These are phyloP conservation scores for Oasisia sp. DNA, from an alignment of 2,888 invertebrate genomes.

Conservation along the genomic window DNA sequence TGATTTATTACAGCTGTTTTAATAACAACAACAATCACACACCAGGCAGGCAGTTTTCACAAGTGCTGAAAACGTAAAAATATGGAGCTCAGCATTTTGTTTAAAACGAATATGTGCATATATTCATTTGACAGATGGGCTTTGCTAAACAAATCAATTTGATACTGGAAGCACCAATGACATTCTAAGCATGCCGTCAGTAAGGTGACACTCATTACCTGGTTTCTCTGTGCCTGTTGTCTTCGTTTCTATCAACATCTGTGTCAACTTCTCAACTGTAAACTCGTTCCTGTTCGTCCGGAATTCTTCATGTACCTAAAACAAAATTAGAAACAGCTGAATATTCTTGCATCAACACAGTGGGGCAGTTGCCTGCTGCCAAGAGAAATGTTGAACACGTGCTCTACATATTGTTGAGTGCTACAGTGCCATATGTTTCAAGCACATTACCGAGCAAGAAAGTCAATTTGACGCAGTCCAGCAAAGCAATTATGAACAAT, in stretches of 20 bases:
- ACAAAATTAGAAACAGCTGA: slow-evolving; percentile 22
- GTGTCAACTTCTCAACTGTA: slow-evolving; percentile 90
- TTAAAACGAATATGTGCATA: too few species aligned
- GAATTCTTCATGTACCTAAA: slow-evolving; percentile 89
- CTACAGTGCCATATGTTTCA: background rate
- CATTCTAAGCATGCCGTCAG: background rate
- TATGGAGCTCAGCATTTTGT: too few species aligned
- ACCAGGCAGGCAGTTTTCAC: too few species aligned
- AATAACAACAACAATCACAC: too few species aligned
- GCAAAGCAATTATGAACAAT: slow-evolving; percentile 18
- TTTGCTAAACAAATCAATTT: background rate
- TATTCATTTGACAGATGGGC: background rate
- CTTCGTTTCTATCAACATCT: slow-evolving; percentile 91
- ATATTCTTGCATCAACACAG: background rate
- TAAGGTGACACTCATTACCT: slow-evolving; percentile 59
- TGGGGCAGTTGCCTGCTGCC: too few species aligned
- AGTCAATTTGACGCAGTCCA: background rate
- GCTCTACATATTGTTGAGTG: background rate
- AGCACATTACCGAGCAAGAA: background rate
- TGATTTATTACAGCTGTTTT: too few species aligned
- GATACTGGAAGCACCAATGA: background rate
- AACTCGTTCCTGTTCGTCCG: slow-evolving; percentile 89
- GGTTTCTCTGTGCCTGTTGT: slow-evolving; percentile 94
- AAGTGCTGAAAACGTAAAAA: too few species aligned
- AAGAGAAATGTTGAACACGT: background rate